phyloP scores from a whole-genome alignment of 2,797 vertebrate genomes.

The Cygnus olor region DNA sequence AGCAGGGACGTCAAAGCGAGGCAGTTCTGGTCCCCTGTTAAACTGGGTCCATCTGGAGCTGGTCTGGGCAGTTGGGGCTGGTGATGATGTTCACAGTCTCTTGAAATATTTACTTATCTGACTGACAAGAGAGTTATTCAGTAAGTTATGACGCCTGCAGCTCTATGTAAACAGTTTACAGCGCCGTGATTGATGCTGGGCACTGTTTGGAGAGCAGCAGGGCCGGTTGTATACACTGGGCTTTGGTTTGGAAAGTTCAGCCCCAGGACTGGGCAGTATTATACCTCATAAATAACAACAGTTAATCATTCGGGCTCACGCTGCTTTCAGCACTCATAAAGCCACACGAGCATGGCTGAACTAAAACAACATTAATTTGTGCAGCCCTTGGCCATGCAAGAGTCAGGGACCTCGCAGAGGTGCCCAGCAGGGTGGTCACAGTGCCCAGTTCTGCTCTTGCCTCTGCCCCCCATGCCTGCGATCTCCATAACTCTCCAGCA shows the following conservation, averaged over 20 bases:
- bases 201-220: constrained; percentile 3
- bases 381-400: background rate
- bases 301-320: background rate
- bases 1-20: constrained; percentile 28
- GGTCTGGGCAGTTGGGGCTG: constrained; percentile 4
- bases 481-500: background rate
- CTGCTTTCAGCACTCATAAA: background rate
- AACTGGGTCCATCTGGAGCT: constrained; percentile 11
- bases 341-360: background rate
- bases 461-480: too few species aligned
- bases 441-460: background rate
- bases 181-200: constrained; percentile 30
- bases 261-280: constrained; percentile 6
- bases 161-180: constrained; percentile 62
- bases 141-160: constrained; percentile 56
- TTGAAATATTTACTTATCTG: constrained; percentile 63
- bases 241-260: constrained; percentile 8
- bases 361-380: background rate
- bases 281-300: constrained; percentile 49
- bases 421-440: background rate
- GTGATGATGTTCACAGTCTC: background rate
- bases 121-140: constrained; percentile 32
- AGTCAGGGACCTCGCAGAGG: background rate
- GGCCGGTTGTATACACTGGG: background rate
- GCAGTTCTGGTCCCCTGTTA: background rate